Evolutionary conservation across 2,797 vertebrate genomes (phyloP).

Genomic region (Macrochelys suwanniensis): DNA sequence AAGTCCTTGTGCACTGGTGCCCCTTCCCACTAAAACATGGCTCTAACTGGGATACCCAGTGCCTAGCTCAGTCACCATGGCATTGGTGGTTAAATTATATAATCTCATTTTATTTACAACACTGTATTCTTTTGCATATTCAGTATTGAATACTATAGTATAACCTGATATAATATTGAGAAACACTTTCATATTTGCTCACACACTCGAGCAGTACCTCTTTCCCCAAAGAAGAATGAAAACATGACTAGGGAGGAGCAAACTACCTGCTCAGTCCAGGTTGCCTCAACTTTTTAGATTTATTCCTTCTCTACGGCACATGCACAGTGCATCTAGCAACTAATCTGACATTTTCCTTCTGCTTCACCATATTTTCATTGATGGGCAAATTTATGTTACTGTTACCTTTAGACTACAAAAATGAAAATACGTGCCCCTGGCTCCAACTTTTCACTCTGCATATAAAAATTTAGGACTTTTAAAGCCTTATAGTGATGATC

Average conservation of each 20-base stretch:
- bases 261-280: neutral
- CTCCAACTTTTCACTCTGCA: conserved; percentile 51
- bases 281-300: neutral
- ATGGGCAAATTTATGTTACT: conserved; percentile 44
- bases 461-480: conserved; percentile 60
- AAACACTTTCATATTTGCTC: neutral
- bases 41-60: neutral
- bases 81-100: neutral
- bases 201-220: neutral
- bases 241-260: neutral
- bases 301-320: neutral
- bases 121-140: neutral
- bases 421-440: conserved; percentile 42
- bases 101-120: neutral
- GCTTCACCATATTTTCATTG: conserved; percentile 26
- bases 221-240: neutral
- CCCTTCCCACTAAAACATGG: neutral
- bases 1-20: neutral
- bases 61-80: neutral
- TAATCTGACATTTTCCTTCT: conserved; percentile 38
- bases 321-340: neutral
- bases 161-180: neutral
- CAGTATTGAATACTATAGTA: neutral
- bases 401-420: conserved; percentile 57
- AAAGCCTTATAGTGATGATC: conserved; percentile 42